Base-by-base conservation (phyloP, 2,113 vertebrate genomes). In the Leptocoma aspasia region DNA sequence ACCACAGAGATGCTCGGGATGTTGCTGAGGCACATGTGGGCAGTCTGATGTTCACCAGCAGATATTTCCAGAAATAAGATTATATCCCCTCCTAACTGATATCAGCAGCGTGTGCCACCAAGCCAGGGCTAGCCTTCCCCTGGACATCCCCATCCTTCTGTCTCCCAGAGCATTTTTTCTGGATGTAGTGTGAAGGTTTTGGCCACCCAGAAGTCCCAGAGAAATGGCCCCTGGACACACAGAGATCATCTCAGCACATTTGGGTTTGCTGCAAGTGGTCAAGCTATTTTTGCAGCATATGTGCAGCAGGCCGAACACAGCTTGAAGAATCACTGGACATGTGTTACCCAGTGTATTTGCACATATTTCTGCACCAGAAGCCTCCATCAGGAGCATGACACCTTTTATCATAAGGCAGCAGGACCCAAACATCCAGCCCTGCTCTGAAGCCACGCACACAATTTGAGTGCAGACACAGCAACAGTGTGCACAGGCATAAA, bases 21-120 rank as follows among this genome's bases (percentile, higher is more conserved):
- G 92, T 66, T 91, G 93, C 87, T 78, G 30, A 78, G 69, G 86
- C 93, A 96, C 93, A 90, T 90, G 93, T 89, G 94, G 88, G 90
- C 18, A 88, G 27, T 73, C 81, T 68, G 93, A 81, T 96, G 93
- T 80, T 45, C 64, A 39, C 78, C 82, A 66, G 68, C 75, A 88
- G 63, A 77, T 20, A 84, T 20, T 50, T 77, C 82, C 30, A 81
- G 90, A 92, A 68, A 65, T 53, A 9, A 71, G 11, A 35, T 45
- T 12, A 4, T 37, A 41, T 18, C 18, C 7, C 30, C 39, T 73
- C 64, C 47, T 37, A 83, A 52, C 1, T 63, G 68, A 30, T 30
- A 42, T 0, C 79, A 86, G 71, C 68, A 73, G 19, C 6, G 4
- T n/a, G 42, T 20, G 26, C 39, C 71, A 71, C 76, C 65, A 37